Percentiles rank a stretch among this genome's conserved stretches.
Conservation (phyloP, 2,113 vertebrate species). For the Cercopithecus mona region DNA sequence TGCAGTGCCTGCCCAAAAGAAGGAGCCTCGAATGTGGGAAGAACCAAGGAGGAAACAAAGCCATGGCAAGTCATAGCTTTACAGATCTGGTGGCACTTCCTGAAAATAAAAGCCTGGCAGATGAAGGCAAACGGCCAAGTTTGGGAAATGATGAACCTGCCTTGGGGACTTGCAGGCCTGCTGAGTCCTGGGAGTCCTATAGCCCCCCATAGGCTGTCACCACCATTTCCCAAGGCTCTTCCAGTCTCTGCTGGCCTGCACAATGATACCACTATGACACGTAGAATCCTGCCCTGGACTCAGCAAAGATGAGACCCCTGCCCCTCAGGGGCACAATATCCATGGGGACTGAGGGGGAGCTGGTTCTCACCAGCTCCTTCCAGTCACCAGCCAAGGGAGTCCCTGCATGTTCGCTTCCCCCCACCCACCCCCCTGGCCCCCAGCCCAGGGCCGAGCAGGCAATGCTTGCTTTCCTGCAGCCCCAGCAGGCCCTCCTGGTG, state of each 20-base stretch:
- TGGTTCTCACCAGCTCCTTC: background rate
- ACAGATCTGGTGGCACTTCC: background rate
- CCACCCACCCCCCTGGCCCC: too few species aligned
- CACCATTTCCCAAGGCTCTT: background rate
- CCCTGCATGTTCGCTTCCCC: too few species aligned
- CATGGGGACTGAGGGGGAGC: too few species aligned
- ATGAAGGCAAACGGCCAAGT: background rate
- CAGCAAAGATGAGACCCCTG: background rate
- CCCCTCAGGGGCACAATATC: accelerated
- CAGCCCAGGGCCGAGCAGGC: background rate
- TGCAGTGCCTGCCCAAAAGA: background rate
- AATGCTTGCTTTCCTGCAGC: slow-evolving; percentile 67
- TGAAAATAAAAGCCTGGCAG: background rate
- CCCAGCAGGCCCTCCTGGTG: slow-evolving; percentile 77
- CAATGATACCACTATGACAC: background rate
- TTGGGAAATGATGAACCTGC: background rate
- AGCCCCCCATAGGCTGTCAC: background rate
- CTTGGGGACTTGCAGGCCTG: background rate
- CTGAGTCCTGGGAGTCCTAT: background rate
- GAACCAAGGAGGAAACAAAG: background rate
- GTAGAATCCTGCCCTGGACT: background rate
- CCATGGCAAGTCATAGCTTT: background rate
- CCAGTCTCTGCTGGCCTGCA: background rate
- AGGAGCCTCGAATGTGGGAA: background rate
- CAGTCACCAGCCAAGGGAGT: background rate